Conservation (phyloP, 2,113 vertebrate species). For the Puntigrus tetrazona region DNA sequence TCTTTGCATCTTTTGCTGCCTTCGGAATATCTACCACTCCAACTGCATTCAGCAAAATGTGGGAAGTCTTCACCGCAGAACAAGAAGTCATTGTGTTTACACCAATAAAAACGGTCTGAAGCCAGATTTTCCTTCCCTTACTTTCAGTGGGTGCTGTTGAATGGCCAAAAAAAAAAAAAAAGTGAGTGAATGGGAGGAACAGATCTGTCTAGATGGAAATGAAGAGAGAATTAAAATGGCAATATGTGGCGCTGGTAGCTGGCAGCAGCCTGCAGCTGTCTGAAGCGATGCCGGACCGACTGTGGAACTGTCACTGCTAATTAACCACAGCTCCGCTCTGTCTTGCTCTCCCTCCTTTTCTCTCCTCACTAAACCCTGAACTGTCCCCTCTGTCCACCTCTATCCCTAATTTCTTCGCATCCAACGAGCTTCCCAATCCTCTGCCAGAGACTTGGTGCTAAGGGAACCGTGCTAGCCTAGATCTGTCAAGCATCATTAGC, state of each 20-base stretch:
- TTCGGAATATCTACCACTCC: background rate
- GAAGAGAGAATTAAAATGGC: background rate
- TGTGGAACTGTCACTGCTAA: constrained; percentile 59
- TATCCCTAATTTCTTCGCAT: constrained; percentile 7
- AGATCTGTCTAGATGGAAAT: constrained; percentile 5
- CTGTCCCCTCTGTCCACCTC: background rate
- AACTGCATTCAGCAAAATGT: constrained; percentile 9
- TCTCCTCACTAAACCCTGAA: constrained; percentile 31
- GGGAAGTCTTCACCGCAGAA: background rate
- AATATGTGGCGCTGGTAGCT: background rate
- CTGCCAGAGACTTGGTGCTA: constrained; percentile 47
- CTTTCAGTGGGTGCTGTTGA: background rate
- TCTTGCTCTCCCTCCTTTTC: background rate
- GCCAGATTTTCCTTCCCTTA: background rate
- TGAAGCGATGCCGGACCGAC: constrained; percentile 26
- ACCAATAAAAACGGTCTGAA: background rate
- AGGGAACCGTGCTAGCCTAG: constrained; percentile 69
- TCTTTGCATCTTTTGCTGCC: background rate
- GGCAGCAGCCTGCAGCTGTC: constrained; percentile 41
- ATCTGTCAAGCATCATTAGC: constrained; percentile 72
- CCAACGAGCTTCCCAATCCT: background rate
- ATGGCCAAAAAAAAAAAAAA: background rate
- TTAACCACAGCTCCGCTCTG: constrained; percentile 57
- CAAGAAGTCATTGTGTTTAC: constrained; percentile 22
- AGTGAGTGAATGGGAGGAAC: background rate